phyloP scores from a whole-genome alignment of 1,140 invertebrate genomes.

The Oedothorax gibbosus region DNA sequence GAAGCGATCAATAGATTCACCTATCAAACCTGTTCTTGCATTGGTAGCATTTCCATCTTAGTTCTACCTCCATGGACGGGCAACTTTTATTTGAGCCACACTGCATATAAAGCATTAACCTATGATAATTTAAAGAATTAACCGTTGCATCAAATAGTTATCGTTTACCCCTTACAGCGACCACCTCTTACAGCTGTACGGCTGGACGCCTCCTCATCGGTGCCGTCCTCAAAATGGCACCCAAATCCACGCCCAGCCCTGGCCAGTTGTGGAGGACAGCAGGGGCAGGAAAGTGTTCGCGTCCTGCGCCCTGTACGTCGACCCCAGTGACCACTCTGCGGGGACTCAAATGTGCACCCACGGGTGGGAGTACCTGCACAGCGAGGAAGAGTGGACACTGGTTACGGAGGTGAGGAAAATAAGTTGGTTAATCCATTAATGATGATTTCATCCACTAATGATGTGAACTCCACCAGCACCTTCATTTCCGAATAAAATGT shows the following conservation, averaged over 20 bases:
- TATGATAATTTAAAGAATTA: no score
- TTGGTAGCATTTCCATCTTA: no score
- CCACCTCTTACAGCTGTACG: slow-evolving; percentile 69
- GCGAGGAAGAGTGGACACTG: slow-evolving; percentile 65
- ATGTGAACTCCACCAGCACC: no score
- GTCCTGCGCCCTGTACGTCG: slow-evolving; percentile 65
- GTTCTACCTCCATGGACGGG: no score
- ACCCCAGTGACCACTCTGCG: slow-evolving; percentile 63
- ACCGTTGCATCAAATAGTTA: no score
- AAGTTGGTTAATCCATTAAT: no score
- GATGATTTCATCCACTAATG: no score
- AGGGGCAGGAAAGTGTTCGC: slow-evolving; percentile 58
- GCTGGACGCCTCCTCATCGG: slow-evolving; percentile 70
- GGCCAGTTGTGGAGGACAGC: slow-evolving; percentile 51
- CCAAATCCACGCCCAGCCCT: slow-evolving; percentile 28
- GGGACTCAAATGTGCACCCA: slow-evolving; percentile 65
- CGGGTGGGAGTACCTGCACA: slow-evolving; percentile 66
- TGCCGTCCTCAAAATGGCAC: slow-evolving; percentile 64
- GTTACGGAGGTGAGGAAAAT: slow-evolving; percentile 65
- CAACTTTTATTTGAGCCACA: no score
- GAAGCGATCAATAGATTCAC: no score
- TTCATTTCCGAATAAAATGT: no score
- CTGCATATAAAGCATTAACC: no score
- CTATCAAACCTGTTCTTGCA: no score
- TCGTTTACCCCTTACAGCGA: slow-evolving; percentile 64